These are phyloP conservation scores for Ursus arctos DNA, from an alignment of 2,113 vertebrate genomes.

Conservation along the genomic window DNA sequence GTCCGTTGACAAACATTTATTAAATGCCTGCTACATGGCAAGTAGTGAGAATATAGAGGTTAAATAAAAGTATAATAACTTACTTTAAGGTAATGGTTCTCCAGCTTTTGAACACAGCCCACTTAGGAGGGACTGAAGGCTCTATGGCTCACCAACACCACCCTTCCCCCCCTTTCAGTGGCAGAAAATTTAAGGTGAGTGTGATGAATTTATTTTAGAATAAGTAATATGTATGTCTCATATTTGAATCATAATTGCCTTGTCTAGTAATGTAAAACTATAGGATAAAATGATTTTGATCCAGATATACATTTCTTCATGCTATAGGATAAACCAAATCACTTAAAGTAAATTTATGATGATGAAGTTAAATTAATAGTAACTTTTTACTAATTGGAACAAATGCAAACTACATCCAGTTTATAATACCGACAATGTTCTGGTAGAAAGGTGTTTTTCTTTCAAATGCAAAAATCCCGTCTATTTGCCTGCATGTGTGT, in stretches of 20 bases:
- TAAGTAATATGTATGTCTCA: neutral
- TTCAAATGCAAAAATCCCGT: neutral
- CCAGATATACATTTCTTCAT: neutral
- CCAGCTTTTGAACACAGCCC: neutral
- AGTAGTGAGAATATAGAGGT: neutral
- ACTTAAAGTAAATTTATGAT: neutral
- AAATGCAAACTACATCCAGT: neutral
- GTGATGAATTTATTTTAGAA: slow-evolving; percentile 23
- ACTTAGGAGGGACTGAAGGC: neutral
- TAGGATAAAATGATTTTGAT: neutral
- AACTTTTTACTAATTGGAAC: neutral
- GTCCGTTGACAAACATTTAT: neutral
- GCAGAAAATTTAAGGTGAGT: neutral
- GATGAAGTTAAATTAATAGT: neutral
- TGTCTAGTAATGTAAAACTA: neutral
- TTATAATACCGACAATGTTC: neutral
- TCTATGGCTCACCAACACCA: neutral
- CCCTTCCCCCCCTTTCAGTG: neutral
- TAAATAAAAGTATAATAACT: neutral
- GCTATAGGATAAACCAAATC: neutral
- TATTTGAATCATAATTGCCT: slow-evolving; percentile 5
- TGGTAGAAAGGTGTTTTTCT: neutral
- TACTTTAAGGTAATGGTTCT: neutral
- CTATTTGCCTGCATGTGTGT: neutral
- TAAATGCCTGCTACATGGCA: neutral